Base-by-base conservation (phyloP, 2,888 invertebrate genomes). In the Andrena flavipes region DNA sequence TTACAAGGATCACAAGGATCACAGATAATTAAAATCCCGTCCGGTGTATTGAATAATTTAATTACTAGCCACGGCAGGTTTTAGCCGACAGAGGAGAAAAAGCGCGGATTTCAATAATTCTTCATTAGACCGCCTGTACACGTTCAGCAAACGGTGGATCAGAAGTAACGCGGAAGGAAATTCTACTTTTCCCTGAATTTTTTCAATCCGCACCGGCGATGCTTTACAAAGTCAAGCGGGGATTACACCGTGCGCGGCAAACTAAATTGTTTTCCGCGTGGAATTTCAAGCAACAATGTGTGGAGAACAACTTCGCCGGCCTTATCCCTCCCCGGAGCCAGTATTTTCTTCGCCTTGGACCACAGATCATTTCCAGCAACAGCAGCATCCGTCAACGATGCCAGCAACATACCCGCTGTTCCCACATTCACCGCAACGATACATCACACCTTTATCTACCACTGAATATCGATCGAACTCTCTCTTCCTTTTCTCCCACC, bases 371-470 rank as follows among this genome's bases (percentile, higher is more conserved):
- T 68, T 51, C 81, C 73, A 69, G 29, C 73, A 69, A 51, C 64
- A 62, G 13, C 33, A 35, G 48, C 51, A 71, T 72, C 79, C 74
- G 79, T 81, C 81, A 81, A 33, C 68, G 56, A 51, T 69, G 64
- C 73, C 49, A 79, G 59, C 73, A 54, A 23, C 80, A 79, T 69
- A 42, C 80, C 60, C 16, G 65, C 67, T 48, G 54, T 70, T 80
- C 80, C 70, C 80, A 70, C 80, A 70, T 81, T 75, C 51, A 74
- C 74, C 75, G 49, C 80, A 75, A 71, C 75, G 67, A 71, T 75
- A 82, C 75, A 71, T 82, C 80, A 80, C 65, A 60, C 62, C 75
- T 80, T 82, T 82, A 51, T 73, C 81, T 48, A 65, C 26, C 51
- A 7, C 49, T 67, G 63, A 80, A 80, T 86, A 85, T 77, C 73